Percentiles rank a stretch among this genome's conserved stretches.
These are phyloP conservation scores for Heterochromis multidens DNA, from an alignment of 2,113 vertebrate species.

Conservation along the genomic window DNA sequence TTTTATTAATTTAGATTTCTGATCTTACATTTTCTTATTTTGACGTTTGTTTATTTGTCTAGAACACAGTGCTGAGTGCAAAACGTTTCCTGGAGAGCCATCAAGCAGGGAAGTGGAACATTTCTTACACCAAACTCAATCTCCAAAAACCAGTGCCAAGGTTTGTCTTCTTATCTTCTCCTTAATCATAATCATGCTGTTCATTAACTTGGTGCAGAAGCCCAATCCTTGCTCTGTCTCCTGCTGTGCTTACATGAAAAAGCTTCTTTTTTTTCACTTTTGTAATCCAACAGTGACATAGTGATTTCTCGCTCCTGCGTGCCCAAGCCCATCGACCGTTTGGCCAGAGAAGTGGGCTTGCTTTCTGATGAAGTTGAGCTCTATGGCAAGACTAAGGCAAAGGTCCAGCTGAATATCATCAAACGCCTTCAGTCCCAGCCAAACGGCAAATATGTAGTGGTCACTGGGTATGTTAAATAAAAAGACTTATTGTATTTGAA, in stretches of 20 bases:
- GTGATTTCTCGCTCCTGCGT: slow-evolving; percentile 87
- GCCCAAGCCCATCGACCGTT: slow-evolving; percentile 81
- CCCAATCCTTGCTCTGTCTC: not conserved
- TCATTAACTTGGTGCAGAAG: not conserved
- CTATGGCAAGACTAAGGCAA: slow-evolving; percentile 94
- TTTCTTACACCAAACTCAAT: slow-evolving; percentile 82
- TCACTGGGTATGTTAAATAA: slow-evolving; percentile 85
- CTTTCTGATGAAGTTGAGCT: slow-evolving; percentile 87
- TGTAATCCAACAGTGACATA: slow-evolving; percentile 82
- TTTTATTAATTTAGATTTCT: too few species aligned
- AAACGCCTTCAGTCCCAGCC: slow-evolving; percentile 83
- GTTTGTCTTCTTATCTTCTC: slow-evolving; percentile 59
- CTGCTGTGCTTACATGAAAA: not conserved
- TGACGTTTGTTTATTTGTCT: not conserved
- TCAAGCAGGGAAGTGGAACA: slow-evolving; percentile 86
- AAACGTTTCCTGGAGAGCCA: slow-evolving; percentile 84
- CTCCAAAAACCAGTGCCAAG: slow-evolving; percentile 88
- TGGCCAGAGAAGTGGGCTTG: slow-evolving; percentile 88
- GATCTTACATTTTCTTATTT: not conserved
- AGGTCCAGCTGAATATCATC: slow-evolving; percentile 83
- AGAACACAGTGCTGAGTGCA: slow-evolving; percentile 95
- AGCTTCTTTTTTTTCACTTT: not conserved
- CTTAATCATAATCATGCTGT: not conserved
- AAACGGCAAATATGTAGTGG: slow-evolving; percentile 94
- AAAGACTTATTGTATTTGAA: too few species aligned